Percentiles rank a stretch among this genome's conserved stretches.
phyloP scores from a whole-genome alignment of 2,888 invertebrate species.

The Epirrhoe tristata region DNA sequence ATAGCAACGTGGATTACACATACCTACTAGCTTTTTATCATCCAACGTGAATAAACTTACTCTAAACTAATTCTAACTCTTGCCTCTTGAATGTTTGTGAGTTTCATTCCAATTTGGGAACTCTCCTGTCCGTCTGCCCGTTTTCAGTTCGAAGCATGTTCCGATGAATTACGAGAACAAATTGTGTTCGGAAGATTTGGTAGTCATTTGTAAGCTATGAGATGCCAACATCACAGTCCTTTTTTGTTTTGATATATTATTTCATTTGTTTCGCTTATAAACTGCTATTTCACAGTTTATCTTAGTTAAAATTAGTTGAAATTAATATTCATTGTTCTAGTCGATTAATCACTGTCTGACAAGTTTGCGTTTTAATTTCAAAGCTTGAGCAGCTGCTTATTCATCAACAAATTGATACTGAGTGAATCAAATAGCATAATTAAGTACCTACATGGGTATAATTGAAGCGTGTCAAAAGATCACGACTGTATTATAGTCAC shows the following conservation, averaged over 20 bases:
- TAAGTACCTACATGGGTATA: not conserved
- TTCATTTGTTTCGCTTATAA: not conserved
- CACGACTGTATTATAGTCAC: not conserved
- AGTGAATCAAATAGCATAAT: not conserved
- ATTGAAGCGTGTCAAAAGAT: not conserved
- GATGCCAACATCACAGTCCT: not conserved
- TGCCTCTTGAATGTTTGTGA: constrained; percentile 25
- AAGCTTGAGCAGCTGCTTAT: not conserved
- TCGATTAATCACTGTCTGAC: not conserved
- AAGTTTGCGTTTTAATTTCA: not conserved
- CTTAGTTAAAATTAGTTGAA: not conserved
- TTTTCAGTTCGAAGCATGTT: constrained; percentile 31
- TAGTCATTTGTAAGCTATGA: constrained; percentile 9
- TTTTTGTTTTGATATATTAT: not conserved
- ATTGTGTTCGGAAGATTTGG: constrained; percentile 30
- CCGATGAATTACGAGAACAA: constrained; percentile 28
- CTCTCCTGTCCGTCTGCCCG: constrained; percentile 25
- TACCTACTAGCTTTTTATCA: not conserved
- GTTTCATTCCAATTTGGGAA: constrained; percentile 34
- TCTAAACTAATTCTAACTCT: constrained; percentile 48
- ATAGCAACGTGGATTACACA: not conserved
- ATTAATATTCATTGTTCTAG: no score
- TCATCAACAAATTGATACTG: not conserved
- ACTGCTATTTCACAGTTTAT: not conserved
- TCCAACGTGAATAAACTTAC: constrained; percentile 34